Evolutionary conservation across 2,888 invertebrate species (phyloP).

Genomic region (Kryphioiulus occultus): DNA sequence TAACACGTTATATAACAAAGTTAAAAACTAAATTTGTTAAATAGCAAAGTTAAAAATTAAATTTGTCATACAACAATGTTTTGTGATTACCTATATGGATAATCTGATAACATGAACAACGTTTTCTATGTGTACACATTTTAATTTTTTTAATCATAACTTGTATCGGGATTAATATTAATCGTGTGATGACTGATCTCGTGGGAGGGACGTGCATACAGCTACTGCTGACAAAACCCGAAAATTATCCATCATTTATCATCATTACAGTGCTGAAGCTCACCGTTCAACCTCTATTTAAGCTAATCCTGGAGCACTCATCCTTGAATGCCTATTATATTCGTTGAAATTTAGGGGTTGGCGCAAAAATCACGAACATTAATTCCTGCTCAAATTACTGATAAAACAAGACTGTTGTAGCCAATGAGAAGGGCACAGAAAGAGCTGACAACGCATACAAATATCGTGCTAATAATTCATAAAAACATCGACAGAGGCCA

Average conservation of each 20-base stretch:
- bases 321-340: not conserved
- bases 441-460: not conserved
- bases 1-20: too few relatives aligned
- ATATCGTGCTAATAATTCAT: not conserved
- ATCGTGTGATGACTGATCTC: not conserved
- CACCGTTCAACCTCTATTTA: not conserved
- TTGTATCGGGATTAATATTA: not conserved
- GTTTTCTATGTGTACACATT: not conserved
- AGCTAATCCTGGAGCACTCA: conserved; percentile 6
- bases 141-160: not conserved
- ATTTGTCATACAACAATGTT: too few relatives aligned
- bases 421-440: not conserved
- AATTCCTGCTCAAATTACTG: not conserved
- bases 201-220: not conserved
- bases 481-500: not conserved
- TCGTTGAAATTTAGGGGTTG: not conserved
- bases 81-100: too few relatives aligned
- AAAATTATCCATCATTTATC: not conserved
- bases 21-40: too few relatives aligned
- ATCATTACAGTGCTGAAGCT: not conserved
- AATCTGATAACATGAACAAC: not conserved
- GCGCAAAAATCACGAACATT: not conserved
- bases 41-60: too few relatives aligned
- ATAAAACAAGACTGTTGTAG: not conserved
- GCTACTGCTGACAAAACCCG: not conserved